These are phyloP conservation scores for Phyto melanocephala DNA, from an alignment of 2,888 invertebrate genomes.

Conservation along the genomic window DNA sequence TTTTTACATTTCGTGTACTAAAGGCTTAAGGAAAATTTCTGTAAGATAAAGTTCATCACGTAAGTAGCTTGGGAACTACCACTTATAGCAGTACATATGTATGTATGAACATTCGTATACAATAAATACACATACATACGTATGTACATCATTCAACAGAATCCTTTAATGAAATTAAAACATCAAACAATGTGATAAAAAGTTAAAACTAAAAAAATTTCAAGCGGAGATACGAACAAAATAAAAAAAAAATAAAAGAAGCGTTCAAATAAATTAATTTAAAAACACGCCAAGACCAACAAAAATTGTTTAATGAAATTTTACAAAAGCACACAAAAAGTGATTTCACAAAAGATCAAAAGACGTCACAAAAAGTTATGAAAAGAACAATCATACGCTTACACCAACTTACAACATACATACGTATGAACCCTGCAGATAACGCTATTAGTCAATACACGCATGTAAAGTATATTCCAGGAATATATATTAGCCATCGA, in stretches of 20 bases:
- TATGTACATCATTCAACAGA: not conserved
- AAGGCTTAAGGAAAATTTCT: no score
- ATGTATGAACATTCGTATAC: no score
- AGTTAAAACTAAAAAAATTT: slow-evolving; percentile 32
- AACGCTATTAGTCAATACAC: no score
- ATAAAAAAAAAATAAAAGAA: not conserved
- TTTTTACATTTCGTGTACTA: no score
- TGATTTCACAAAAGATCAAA: slow-evolving; percentile 66
- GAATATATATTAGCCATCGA: no score
- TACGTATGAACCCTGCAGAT: no score
- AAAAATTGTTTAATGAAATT: slow-evolving; percentile 53
- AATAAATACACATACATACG: not conserved
- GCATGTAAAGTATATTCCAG: no score
- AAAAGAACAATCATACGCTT: slow-evolving; percentile 11
- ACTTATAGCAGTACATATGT: no score
- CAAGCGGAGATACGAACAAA: not conserved
- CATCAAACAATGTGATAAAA: slow-evolving; percentile 59
- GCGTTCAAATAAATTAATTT: slow-evolving; percentile 73
- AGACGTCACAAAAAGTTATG: slow-evolving; percentile 65
- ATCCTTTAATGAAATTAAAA: slow-evolving; percentile 63
- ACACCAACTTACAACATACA: no score
- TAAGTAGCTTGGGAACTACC: slow-evolving; percentile 1
- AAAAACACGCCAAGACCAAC: slow-evolving; percentile 75
- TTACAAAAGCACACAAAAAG: slow-evolving; percentile 54
- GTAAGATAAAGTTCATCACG: no score